Evolutionary conservation across 2,797 vertebrate species (phyloP), one percentile per base, ranked within the genome.

Genomic region (Pseudocheirus occidentalis): DNA sequence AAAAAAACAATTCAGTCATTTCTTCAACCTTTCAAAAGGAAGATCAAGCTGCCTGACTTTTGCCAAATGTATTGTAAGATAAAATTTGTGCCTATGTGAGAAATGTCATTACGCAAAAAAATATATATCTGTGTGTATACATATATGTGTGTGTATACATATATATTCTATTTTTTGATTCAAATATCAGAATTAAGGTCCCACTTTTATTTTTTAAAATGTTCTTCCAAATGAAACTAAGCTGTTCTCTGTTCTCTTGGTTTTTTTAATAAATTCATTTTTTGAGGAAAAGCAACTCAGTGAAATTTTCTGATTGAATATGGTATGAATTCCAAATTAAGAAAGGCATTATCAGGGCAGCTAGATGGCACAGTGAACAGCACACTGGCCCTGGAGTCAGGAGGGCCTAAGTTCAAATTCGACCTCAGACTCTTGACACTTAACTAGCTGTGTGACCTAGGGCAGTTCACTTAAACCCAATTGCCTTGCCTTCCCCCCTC

Each of bases 141-240:
- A 54, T 54, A 54, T 54, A 54, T 54, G 53, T 54, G 53, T 54
- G 53, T 54, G 9, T 54, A 10, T 9, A 53, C 10, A 55, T 4
- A 57, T 27, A 14, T 93, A 73, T 73, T 73, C 66, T 21, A 81
- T 81, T 90, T 96, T 93, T 46, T 96, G 59, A 55, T 95, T 96
- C 59, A 96, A 54, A 94, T 29, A 58, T 93, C 40, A 93, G 4
- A n/a, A 7, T 57, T 31, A 94, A 95, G 9, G 3, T 28, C 6
- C 2, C 54, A 94, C 55, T 92, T 31, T 94, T 29, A 96, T 94
- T 94, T 91, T 91, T 90, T 92, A 54, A 91, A n/a, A 1, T 90
- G 92, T 81, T 95, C 40, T 94, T 66, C 29, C 56, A 96, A 14
- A 1, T 16, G 40, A 34, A 91, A 94, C 31, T 46, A 96, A 94